These are phyloP conservation scores for Dasypogon diadema DNA, from an alignment of 2,888 invertebrate species.

Conservation along the genomic window DNA sequence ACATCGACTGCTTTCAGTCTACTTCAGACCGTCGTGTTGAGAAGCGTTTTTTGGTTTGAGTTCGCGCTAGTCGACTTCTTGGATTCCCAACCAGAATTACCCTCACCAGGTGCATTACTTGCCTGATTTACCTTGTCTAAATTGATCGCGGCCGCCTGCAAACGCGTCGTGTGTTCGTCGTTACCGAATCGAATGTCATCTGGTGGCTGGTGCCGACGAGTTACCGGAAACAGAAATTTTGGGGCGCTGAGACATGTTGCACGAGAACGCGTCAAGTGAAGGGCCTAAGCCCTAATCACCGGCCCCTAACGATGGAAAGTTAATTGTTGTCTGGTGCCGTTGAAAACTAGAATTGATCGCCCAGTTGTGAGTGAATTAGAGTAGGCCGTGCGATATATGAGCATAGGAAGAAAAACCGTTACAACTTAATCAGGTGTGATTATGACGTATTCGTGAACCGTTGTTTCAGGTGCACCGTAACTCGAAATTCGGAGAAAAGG, in stretches of 20 bases:
- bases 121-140: background rate
- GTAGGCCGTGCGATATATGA: slow-evolving; percentile 5
- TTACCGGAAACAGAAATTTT: slow-evolving; percentile 13
- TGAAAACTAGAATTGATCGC: background rate
- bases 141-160: background rate
- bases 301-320: background rate
- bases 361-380: background rate
- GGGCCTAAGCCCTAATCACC: slow-evolving; percentile 48
- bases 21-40: slow-evolving; percentile 48
- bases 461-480: slow-evolving; percentile 51
- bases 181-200: slow-evolving; percentile 5
- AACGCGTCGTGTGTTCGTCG: slow-evolving; percentile 3
- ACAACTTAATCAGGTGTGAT: slow-evolving; percentile 6
- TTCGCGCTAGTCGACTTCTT: slow-evolving; percentile 22
- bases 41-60: slow-evolving; percentile 31
- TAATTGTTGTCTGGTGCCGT: background rate
- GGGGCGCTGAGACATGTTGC: slow-evolving; percentile 37
- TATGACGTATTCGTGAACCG: slow-evolving; percentile 52
- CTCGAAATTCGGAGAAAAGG: background rate
- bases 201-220: slow-evolving; percentile 12
- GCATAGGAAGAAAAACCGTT: slow-evolving; percentile 17
- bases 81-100: slow-evolving; percentile 30
- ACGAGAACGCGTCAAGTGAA: slow-evolving; percentile 21
- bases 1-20: slow-evolving; percentile 39
- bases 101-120: slow-evolving; percentile 34